Evolutionary conservation across 2,888 invertebrate species (phyloP).

Genomic region (Galerucella nymphaeae): DNA sequence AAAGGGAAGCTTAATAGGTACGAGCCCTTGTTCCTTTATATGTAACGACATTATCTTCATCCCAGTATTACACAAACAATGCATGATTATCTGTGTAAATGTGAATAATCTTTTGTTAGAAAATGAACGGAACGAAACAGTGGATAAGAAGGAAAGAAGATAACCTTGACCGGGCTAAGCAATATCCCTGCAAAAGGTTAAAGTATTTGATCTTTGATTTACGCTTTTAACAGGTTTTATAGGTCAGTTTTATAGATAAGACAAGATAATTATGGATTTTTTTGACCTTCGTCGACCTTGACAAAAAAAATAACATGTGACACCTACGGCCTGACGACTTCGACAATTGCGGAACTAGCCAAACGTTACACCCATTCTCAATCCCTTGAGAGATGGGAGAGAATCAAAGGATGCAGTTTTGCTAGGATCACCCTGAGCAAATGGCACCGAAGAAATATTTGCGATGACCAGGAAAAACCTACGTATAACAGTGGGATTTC

Average conservation of each 20-base stretch:
- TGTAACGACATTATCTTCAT: constrained; percentile 36
- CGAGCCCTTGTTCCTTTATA: constrained; percentile 35
- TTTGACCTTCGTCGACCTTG: too few species aligned
- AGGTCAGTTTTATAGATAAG: constrained; percentile 12
- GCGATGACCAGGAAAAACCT: too few species aligned
- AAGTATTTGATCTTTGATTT: constrained; percentile 23
- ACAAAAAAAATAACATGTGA: too few species aligned
- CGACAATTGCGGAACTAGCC: too few species aligned
- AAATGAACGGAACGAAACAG: constrained; percentile 20
- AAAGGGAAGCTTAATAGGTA: constrained; percentile 28
- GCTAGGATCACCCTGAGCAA: too few species aligned
- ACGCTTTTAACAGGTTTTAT: constrained; percentile 21
- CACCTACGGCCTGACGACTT: too few species aligned
- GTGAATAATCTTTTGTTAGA: constrained; percentile 37
- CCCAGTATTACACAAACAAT: constrained; percentile 34
- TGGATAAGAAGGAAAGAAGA: not conserved
- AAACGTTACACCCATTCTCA: too few species aligned
- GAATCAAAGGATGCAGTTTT: too few species aligned
- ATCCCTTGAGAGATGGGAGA: too few species aligned
- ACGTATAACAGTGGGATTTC: too few species aligned
- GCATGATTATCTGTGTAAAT: constrained; percentile 33
- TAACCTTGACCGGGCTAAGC: constrained; percentile 31
- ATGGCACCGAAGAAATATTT: too few species aligned
- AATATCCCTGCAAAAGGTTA: constrained; percentile 28
- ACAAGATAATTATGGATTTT: not conserved